phyloP scores from a whole-genome alignment of 2,797 vertebrate genomes.

The Acropternis orthonyx region DNA sequence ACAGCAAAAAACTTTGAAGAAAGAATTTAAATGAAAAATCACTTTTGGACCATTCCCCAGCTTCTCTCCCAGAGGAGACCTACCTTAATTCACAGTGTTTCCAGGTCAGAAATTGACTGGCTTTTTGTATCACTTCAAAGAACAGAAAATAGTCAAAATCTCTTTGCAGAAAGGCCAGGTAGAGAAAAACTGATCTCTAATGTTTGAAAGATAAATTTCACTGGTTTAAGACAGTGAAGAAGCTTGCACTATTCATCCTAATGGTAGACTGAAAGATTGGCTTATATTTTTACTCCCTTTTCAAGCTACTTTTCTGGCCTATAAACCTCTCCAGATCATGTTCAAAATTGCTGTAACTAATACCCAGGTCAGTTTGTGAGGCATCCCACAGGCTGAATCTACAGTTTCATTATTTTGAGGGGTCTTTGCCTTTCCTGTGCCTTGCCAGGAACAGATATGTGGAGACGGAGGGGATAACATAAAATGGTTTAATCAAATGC shows the following conservation, averaged over 20 bases:
- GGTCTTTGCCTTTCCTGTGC: neutral
- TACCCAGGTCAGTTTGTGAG: neutral
- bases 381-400: neutral
- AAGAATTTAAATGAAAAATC: neutral
- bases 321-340: neutral
- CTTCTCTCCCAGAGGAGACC: neutral
- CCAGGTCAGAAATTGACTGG: neutral
- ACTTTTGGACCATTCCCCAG: neutral
- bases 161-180: neutral
- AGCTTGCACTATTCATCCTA: neutral
- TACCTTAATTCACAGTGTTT: neutral
- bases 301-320: neutral
- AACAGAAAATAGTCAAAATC: neutral
- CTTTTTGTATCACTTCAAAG: neutral
- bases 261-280: neutral
- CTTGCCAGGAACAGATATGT: neutral
- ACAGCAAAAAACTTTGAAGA: neutral
- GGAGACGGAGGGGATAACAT: neutral
- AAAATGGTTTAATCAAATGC: neutral
- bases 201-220: neutral
- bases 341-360: neutral
- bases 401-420: neutral
- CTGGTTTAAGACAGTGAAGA: neutral
- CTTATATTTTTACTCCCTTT: neutral
- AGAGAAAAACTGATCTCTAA: neutral